Evolutionary conservation across 2,888 invertebrate genomes (phyloP).

Genomic region (Ceramica pisi): DNA sequence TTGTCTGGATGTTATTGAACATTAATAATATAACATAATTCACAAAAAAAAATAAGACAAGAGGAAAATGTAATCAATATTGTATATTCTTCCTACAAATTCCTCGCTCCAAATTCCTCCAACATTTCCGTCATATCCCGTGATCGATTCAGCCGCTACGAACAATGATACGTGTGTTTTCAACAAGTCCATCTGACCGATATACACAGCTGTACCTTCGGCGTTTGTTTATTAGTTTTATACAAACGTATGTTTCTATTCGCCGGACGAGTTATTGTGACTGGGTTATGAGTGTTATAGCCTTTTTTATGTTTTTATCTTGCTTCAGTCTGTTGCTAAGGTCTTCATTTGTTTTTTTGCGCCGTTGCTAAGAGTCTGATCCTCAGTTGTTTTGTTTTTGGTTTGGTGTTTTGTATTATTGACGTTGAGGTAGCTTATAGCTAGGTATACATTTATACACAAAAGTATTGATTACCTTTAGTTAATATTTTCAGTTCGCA

Average conservation of each 20-base stretch:
- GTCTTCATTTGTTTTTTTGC: slow-evolving; percentile 4
- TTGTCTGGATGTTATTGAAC: neutral
- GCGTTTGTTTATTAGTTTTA: slow-evolving; percentile 45
- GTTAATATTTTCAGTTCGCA: neutral
- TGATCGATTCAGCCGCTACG: slow-evolving; percentile 25
- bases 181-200: slow-evolving; percentile 60
- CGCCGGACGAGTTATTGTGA: slow-evolving; percentile 42
- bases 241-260: slow-evolving; percentile 46
- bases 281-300: slow-evolving; percentile 43
- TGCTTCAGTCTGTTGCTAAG: slow-evolving; percentile 28
- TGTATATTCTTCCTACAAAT: slow-evolving; percentile 15
- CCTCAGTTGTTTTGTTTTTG: slow-evolving; percentile 1
- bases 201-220: slow-evolving; percentile 56
- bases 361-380: slow-evolving; percentile 11
- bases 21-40: neutral
- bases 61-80: neutral
- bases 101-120: slow-evolving; percentile 23
- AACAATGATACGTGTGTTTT: slow-evolving; percentile 52
- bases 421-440: neutral
- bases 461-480: no score
- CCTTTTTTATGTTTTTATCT: slow-evolving; percentile 10
- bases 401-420: slow-evolving; percentile 14
- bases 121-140: slow-evolving; percentile 36
- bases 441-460: neutral
- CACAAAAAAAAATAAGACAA: neutral